phyloP scores from a whole-genome alignment of 64 coral and sea anemone species.

The Dendronephthya gigantea region DNA sequence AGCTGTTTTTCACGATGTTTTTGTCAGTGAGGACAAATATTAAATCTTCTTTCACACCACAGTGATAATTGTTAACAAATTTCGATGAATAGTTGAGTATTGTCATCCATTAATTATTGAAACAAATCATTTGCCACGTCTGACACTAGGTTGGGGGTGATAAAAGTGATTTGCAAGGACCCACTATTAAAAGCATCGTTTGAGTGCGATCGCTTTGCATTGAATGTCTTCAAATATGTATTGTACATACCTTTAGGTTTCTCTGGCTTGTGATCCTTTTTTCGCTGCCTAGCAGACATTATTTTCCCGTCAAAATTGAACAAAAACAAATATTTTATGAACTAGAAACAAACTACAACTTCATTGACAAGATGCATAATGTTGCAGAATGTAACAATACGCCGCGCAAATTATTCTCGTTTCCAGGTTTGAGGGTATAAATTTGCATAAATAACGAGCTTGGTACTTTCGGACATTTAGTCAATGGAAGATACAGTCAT shows the following conservation, averaged over 20 bases:
- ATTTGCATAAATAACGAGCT: too few relatives aligned
- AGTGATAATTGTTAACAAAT: too few relatives aligned
- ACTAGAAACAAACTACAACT: too few relatives aligned
- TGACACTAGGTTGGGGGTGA: neutral
- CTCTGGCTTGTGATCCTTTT: neutral
- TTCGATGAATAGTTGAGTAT: too few relatives aligned
- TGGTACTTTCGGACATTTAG: too few relatives aligned
- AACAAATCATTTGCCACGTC: too few relatives aligned
- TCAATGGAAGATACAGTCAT: too few relatives aligned
- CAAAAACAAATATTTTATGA: neutral
- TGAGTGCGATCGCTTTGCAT: neutral
- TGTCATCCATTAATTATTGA: too few relatives aligned
- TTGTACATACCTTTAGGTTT: neutral
- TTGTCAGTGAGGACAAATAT: neutral
- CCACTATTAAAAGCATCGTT: neutral
- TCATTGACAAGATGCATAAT: too few relatives aligned
- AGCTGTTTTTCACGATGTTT: neutral
- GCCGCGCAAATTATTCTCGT: too few relatives aligned
- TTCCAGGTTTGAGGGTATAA: too few relatives aligned
- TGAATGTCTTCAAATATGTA: neutral
- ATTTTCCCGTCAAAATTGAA: neutral
- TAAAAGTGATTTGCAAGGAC: neutral
- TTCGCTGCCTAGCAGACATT: neutral
- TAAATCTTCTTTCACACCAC: neutral
- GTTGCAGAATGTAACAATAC: too few relatives aligned